These are phyloP conservation scores for Drosophila anomelani DNA, from an alignment of 2,888 invertebrate genomes.

Conservation along the genomic window DNA sequence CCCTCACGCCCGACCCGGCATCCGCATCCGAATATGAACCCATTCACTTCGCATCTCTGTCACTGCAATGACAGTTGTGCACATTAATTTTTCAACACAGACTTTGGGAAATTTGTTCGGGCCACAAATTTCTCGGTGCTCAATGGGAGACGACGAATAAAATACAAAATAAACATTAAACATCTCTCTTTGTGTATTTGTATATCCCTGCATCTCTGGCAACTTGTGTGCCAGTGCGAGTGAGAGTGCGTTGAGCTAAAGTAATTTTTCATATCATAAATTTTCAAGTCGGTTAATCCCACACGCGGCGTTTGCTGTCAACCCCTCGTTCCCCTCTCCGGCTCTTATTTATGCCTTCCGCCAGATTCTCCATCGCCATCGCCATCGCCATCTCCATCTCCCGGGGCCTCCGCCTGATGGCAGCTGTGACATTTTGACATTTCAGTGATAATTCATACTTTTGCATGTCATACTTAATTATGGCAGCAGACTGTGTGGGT, in stretches of 20 bases:
- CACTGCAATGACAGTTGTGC: constrained; percentile 75
- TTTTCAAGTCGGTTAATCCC: constrained; percentile 82
- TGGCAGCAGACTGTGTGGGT: constrained; percentile 79
- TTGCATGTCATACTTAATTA: constrained; percentile 84
- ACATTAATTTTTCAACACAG: constrained; percentile 77
- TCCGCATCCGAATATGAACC: constrained; percentile 32
- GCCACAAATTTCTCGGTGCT: constrained; percentile 63
- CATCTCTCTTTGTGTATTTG: constrained; percentile 43
- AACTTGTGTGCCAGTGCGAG: constrained; percentile 16
- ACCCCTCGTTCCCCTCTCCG: constrained; percentile 21
- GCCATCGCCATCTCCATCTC: constrained; percentile 57
- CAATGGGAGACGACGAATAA: constrained; percentile 46
- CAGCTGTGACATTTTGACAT: constrained; percentile 82
- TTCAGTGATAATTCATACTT: constrained; percentile 84
- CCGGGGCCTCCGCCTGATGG: constrained; percentile 54
- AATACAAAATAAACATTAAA: constrained; percentile 49
- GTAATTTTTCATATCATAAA: constrained; percentile 82
- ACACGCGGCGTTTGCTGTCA: constrained; percentile 77
- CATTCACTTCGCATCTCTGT: constrained; percentile 65
- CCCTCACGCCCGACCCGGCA: constrained; percentile 56
- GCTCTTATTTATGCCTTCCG: constrained; percentile 62
- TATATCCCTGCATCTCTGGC: constrained; percentile 24
- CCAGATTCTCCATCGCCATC: constrained; percentile 62
- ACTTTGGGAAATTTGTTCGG: constrained; percentile 73
- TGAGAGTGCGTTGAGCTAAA: constrained; percentile 60